phyloP scores from a whole-genome alignment of 2,797 vertebrate species.

The Chaenodraco wilsoni region DNA sequence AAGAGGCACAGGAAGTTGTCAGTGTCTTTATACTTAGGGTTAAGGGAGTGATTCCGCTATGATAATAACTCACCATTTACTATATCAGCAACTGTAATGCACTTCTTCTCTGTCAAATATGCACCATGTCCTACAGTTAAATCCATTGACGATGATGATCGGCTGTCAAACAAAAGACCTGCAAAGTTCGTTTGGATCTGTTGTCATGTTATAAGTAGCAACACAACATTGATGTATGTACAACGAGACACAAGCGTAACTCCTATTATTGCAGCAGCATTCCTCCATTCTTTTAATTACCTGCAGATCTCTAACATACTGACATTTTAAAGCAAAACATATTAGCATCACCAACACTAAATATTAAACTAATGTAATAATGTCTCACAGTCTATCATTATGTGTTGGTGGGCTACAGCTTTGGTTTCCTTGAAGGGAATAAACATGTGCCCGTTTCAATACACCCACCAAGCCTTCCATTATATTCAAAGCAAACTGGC shows the following conservation, averaged over 20 bases:
- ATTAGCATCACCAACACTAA: background rate
- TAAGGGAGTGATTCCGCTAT: conserved; percentile 12
- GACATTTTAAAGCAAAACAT: background rate
- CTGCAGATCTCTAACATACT: background rate
- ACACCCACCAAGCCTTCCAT: conserved; percentile 41
- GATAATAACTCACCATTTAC: conserved; percentile 15
- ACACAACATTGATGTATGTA: background rate
- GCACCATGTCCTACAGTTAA: background rate
- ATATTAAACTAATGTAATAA: conserved; percentile 13
- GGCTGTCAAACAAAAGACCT: background rate
- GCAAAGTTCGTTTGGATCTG: background rate
- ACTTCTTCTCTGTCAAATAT: background rate
- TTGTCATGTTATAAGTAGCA: background rate
- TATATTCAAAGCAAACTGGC: conserved; percentile 65
- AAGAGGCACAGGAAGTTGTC: background rate
- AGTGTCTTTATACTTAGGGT: conserved; percentile 10
- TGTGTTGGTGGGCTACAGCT: conserved; percentile 38
- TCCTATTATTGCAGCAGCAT: background rate
- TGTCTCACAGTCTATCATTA: conserved; percentile 6
- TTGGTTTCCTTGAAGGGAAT: conserved; percentile 27
- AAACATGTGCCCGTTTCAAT: conserved; percentile 40
- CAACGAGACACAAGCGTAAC: background rate
- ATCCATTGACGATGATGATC: background rate
- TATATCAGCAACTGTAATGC: background rate
- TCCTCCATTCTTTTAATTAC: conserved; percentile 2